Percentiles rank a stretch among this genome's conserved stretches.
phyloP scores from a whole-genome alignment of 2,888 invertebrate species.

The Ectemnius lituratus region DNA sequence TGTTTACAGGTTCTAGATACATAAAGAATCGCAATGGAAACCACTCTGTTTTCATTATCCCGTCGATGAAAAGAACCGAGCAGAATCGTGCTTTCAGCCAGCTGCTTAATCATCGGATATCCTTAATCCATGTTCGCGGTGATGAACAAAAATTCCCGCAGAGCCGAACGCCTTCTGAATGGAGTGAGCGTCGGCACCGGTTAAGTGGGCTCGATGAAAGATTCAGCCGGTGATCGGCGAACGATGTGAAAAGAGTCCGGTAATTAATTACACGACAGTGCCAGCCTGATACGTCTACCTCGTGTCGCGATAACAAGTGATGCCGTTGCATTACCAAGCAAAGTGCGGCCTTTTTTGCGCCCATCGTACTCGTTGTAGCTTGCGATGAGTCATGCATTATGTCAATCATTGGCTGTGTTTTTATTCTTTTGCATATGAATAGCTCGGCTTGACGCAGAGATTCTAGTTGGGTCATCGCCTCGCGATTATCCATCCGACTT shows the following conservation, averaged over 20 bases:
- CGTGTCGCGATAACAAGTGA: conserved; percentile 5
- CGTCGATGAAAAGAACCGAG: conserved; percentile 9
- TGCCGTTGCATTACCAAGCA: neutral
- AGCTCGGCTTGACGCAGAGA: neutral
- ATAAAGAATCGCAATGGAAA: no score
- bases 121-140: conserved; percentile 27
- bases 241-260: neutral
- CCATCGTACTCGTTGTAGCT: neutral
- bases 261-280: conserved; percentile 5
- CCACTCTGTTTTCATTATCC: conserved; percentile 6
- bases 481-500: neutral
- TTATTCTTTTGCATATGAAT: neutral
- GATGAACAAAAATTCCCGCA: conserved; percentile 19
- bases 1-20: no score
- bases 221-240: no score
- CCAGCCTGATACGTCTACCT: neutral
- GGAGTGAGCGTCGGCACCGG: neutral
- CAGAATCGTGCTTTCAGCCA: conserved; percentile 18
- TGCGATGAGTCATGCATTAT: conserved; percentile 7
- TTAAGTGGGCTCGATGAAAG: no score
- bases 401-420: neutral
- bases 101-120: conserved; percentile 14
- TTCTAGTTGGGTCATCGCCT: neutral
- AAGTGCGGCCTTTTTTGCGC: neutral
- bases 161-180: conserved; percentile 18